These are phyloP conservation scores for Apodemia zela DNA, from an alignment of 2,888 invertebrate species.

Conservation along the genomic window DNA sequence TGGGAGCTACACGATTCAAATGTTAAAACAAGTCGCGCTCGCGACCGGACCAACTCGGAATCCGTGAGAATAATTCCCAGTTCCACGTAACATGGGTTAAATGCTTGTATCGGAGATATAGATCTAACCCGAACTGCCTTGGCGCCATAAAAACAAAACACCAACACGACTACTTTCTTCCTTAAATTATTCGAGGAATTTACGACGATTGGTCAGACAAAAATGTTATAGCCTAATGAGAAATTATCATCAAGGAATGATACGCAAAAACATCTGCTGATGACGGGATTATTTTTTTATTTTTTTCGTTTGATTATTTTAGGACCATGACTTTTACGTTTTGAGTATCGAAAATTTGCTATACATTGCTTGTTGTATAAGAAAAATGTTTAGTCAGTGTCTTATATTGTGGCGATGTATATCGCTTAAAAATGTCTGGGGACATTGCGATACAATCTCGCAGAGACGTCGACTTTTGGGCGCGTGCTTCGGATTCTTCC, in stretches of 20 bases:
- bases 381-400: constrained; percentile 39
- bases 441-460: constrained; percentile 71
- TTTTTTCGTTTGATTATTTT: constrained; percentile 67
- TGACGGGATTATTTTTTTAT: constrained; percentile 46
- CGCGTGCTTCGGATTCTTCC: constrained; percentile 74
- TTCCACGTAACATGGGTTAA: constrained; percentile 78
- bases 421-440: constrained; percentile 43
- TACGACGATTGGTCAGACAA: constrained; percentile 74
- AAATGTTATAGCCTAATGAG: constrained; percentile 79
- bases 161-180: constrained; percentile 75
- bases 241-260: constrained; percentile 74
- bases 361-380: constrained; percentile 44
- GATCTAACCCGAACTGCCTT: constrained; percentile 75
- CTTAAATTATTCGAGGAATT: constrained; percentile 79
- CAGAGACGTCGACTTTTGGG: constrained; percentile 55
- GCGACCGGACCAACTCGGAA: constrained; percentile 31
- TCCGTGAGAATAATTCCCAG: constrained; percentile 72
- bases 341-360: constrained; percentile 41
- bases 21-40: constrained; percentile 14
- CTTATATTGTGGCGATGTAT: constrained; percentile 48
- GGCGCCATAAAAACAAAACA: constrained; percentile 81
- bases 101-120: constrained; percentile 76
- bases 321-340: constrained; percentile 66
- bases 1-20: constrained; percentile 14
- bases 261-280: constrained; percentile 64